Evolutionary conservation across 2,797 vertebrate species (phyloP).

Genomic region (Merluccius polli): DNA sequence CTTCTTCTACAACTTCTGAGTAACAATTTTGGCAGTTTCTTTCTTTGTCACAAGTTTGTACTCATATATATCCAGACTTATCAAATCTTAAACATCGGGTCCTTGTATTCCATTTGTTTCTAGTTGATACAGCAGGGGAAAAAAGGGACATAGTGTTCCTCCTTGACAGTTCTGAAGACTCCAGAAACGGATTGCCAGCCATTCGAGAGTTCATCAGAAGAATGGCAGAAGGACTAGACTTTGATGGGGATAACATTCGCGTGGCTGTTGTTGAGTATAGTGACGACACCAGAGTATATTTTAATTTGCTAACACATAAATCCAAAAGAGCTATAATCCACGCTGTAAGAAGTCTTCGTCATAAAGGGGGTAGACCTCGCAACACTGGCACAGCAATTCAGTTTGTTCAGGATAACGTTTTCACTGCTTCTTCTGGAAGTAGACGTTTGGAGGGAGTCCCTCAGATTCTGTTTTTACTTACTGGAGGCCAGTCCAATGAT

Average conservation of each 20-base stretch:
- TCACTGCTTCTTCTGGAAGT: conserved; percentile 64
- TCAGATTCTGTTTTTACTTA: conserved; percentile 72
- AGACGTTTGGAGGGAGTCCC: conserved; percentile 64
- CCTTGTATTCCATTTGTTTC: conserved; percentile 42
- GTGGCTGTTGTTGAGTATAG: conserved; percentile 71
- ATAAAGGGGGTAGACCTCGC: conserved; percentile 67
- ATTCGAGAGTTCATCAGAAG: conserved; percentile 71
- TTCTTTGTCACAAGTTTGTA: background rate
- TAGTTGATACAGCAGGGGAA: conserved; percentile 55
- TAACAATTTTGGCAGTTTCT: background rate
- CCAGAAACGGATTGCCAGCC: conserved; percentile 70
- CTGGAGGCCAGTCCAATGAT: conserved; percentile 68
- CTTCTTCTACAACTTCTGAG: background rate
- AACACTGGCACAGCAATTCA: conserved; percentile 71
- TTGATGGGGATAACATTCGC: conserved; percentile 60
- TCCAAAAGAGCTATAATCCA: conserved; percentile 66
- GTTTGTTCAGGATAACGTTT: conserved; percentile 64
- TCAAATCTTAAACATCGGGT: conserved; percentile 34
- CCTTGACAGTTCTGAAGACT: conserved; percentile 72
- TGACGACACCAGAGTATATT: conserved; percentile 57
- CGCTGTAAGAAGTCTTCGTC: conserved; percentile 65
- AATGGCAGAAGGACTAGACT: conserved; percentile 67
- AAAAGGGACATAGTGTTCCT: conserved; percentile 76
- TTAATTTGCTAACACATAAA: conserved; percentile 64
- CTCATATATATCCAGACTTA: conserved; percentile 19